These are phyloP conservation scores for Notamacropus eugenii DNA, from an alignment of 2,797 vertebrate genomes.

Conservation along the genomic window DNA sequence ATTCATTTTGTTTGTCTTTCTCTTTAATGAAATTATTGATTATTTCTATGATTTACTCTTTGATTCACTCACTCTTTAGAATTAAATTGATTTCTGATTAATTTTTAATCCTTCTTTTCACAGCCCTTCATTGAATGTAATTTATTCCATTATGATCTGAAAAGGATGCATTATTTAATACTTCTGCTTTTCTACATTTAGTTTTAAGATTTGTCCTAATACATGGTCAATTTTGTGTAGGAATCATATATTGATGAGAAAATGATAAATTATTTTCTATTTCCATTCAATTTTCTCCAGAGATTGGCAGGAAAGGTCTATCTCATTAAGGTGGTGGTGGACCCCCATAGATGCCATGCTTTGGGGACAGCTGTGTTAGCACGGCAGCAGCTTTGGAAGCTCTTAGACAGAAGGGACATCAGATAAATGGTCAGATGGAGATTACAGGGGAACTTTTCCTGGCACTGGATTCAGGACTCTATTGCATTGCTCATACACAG, in stretches of 20 bases:
- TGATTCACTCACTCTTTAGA: not conserved
- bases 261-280: not conserved
- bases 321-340: too few relatives aligned
- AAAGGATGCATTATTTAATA: not conserved
- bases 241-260: not conserved
- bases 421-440: too few relatives aligned
- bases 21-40: not conserved
- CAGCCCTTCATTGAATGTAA: not conserved
- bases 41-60: not conserved
- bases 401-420: too few relatives aligned
- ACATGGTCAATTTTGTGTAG: not conserved
- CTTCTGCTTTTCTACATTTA: not conserved
- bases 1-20: not conserved
- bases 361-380: too few relatives aligned
- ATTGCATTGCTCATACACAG: too few relatives aligned
- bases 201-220: not conserved
- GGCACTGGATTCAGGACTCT: too few relatives aligned
- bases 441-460: too few relatives aligned
- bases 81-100: not conserved
- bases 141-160: not conserved
- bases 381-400: too few relatives aligned
- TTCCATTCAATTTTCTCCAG: not conserved
- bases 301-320: not conserved
- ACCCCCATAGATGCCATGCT: too few relatives aligned
- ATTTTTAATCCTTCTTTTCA: not conserved